Base-by-base conservation (phyloP, 2,113 vertebrate species). In the Toxotes chatareus region DNA sequence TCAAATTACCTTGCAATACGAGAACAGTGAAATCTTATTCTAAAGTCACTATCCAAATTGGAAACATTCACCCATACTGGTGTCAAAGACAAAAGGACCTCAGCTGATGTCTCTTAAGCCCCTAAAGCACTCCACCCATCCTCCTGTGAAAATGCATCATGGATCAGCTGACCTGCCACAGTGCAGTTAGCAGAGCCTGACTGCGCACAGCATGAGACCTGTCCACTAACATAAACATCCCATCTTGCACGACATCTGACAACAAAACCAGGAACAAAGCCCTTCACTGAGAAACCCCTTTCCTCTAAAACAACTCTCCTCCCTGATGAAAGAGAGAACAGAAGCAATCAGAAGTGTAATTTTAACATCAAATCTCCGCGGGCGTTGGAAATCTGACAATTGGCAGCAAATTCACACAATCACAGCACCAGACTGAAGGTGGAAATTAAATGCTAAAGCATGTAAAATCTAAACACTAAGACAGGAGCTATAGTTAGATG, bases 351-450 rank as follows among this genome's bases (percentile, higher is more conserved):
- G 51, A 42, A 21, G 10, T 38, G 77, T 55, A 21, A 65, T 59
- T 85, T 70, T 49, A 73, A 75, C 72, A 75, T 75, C 31, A 49
- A 86, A 38, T 73, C 77, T 82, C 82, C 7, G 7, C 3, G 0
- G 49, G 57, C 17, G 62, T 49, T 47, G 60, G 23, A 72, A 81
- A 80, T 55, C 38, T 66, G 73, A 61, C 73, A 83, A 72, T 9
- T 74, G 66, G 77, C 76, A 72, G 55, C 66, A 61, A 49, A 82
- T 88, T 89, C 79, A 76, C 69, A 86, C 76, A 83, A 73, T 84
- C 56, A 19, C n/a, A 69, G 46, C 42, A 13, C 10, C 72, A 75
- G 56, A 67, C 4, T 40, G 44, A 71, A 84, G 56, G 77, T 81
- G 71, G 79, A 86, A 85, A 86, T 88, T 32, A 86, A 79, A 71